Conservation (phyloP, 2,888 invertebrate species). For the Anthoptus insignis region DNA sequence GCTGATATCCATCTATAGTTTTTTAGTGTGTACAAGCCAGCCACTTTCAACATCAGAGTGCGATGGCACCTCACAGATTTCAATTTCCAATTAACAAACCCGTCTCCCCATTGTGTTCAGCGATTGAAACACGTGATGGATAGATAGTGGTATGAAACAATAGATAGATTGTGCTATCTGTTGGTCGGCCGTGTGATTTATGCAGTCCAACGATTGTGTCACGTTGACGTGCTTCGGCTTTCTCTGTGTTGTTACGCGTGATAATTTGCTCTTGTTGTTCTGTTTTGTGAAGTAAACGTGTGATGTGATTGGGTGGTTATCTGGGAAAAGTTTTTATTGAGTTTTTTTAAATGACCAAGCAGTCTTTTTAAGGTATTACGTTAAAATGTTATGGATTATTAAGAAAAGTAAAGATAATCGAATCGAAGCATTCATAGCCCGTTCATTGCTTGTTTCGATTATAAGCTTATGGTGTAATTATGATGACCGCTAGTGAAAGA, state of each 20-base stretch:
- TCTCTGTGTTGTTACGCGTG: slow-evolving; percentile 19
- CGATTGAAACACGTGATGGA: slow-evolving; percentile 25
- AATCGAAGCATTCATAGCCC: too few species aligned
- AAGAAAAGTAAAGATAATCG: too few species aligned
- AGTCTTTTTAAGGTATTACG: too few species aligned
- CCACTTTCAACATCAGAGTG: slow-evolving; percentile 9
- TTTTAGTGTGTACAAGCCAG: neutral
- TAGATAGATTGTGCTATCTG: slow-evolving; percentile 23
- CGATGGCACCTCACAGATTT: slow-evolving; percentile 25
- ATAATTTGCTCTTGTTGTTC: slow-evolving; percentile 14
- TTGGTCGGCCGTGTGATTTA: slow-evolving; percentile 25
- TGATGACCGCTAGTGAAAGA: too few species aligned
- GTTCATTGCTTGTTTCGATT: too few species aligned
- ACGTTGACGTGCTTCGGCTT: slow-evolving; percentile 23
- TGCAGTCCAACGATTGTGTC: slow-evolving; percentile 33
- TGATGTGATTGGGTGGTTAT: slow-evolving; percentile 14
- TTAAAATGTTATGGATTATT: too few species aligned
- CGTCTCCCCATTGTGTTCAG: slow-evolving; percentile 26
- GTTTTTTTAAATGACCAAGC: too few species aligned
- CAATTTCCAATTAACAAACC: slow-evolving; percentile 6
- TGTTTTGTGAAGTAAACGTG: slow-evolving; percentile 4
- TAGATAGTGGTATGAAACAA: slow-evolving; percentile 27
- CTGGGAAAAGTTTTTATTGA: neutral
- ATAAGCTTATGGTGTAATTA: too few species aligned
- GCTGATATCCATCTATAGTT: neutral